Base-by-base conservation (phyloP, 92 coral and sea anemone species). In the Epizoanthus scotinus region DNA sequence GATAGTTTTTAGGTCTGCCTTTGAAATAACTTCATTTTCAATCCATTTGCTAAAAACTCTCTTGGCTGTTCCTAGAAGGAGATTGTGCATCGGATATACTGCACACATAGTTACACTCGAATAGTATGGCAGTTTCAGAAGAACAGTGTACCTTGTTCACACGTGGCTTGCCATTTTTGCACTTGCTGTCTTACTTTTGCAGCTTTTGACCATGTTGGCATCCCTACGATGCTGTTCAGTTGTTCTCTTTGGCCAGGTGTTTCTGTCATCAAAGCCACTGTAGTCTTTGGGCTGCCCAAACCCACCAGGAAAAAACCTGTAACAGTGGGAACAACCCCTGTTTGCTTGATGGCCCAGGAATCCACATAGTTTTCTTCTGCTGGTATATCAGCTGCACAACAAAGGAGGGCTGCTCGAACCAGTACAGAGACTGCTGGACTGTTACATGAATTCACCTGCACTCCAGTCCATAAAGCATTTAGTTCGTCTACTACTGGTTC, bases 311-410 rank as follows among this genome's bases (percentile, higher is more conserved):
- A 87, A 87, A 56, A 12, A 21, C 70, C 86, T 89, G 53, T n/a
- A n/a, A n/a, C n/a, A n/a, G n/a, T n/a, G n/a, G n/a, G n/a, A n/a
- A n/a, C n/a, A n/a, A n/a, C n/a, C n/a, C n/a, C n/a, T n/a, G n/a
- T n/a, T n/a, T n/a, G n/a, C n/a, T n/a, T n/a, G n/a, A n/a, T n/a
- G n/a, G n/a, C n/a, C n/a, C n/a, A n/a, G n/a, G n/a, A n/a, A n/a
- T n/a, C n/a, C n/a, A n/a, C n/a, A n/a, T n/a, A 90, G 87, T 77
- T 90, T 90, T 26, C 89, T 64, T 42, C 87, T 3, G 94, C 91
- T 24, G 94, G 89, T 17, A 87, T 90, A 55, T 87, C 90, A 44
- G 89, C 64, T 10, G 91, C 85, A 71, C 84, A 83, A 60, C 86
- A 90, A n/a, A 87, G 47, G 5, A 90, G 70, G 5, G 89, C 91